Base-by-base conservation (phyloP, 2,113 vertebrate species). In the Sorex fumeus region DNA sequence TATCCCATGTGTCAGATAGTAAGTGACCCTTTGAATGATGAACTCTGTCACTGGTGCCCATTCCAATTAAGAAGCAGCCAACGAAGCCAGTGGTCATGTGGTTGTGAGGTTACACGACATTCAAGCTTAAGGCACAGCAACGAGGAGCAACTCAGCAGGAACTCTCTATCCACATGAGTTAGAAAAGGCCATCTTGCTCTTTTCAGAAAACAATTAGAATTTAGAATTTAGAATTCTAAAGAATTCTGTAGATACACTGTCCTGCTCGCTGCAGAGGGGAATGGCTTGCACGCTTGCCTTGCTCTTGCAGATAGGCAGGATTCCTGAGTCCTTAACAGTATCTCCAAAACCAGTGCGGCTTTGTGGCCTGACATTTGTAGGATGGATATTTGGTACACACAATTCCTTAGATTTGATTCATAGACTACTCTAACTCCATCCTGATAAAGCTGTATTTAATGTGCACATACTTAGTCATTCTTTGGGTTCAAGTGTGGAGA, bases 301-400 rank as follows among this genome's bases (percentile, higher is more conserved):
- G 13, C 50, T 91, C 13, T 67, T 45, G 62, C 86, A 0, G 77
- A 32, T 67, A 66, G 91, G 70, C 75, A 88, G 32, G 87, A 95
- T 96, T 95, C 78, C 27, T 13, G n/a, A 93, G 64, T 78, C 81
- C 87, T 92, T 82, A 91, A 75, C 47, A 84, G 50, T 78, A 70
- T 67, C 78, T 88, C 93, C 75, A 60, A 85, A 82, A 87, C 92
- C 84, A 92, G 66, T 89, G 87, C 93, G 93, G 84, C 87, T 95
- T 91, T 95, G 89, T 77, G 92, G 82, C 88, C 78, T 96, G 92
- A 91, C 93, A 96, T 97, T 94, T 96, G 94, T 97, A 50, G 85
- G 86, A 86, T 88, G 87, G 89, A 88, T 91, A 91, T 91, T 95
- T 87, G 87, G 70, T 91, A 93, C 87, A 93, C 93, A 94, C 60